Conservation (phyloP, 2,888 invertebrate species). For the Charanyca ferruginea region DNA sequence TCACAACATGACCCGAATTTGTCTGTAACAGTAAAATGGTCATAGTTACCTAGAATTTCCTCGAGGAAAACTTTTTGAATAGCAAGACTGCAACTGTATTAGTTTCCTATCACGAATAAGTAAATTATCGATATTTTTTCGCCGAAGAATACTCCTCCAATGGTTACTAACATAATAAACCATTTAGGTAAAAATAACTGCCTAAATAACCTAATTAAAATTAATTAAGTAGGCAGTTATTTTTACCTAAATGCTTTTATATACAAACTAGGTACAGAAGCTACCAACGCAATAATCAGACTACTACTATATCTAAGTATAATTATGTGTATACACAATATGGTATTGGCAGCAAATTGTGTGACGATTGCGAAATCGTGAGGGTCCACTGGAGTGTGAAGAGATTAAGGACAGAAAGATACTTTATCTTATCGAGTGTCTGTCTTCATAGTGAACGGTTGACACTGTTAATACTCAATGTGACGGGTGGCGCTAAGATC, state of each 20-base stretch:
- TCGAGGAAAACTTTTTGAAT: not conserved
- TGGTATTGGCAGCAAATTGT: constrained; percentile 28
- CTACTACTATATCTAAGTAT: not conserved
- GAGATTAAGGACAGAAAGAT: constrained; percentile 47
- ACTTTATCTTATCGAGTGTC: constrained; percentile 52
- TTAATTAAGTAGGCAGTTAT: too few species aligned
- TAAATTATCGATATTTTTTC: too few species aligned
- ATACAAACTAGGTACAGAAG: not conserved
- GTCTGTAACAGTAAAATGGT: not conserved
- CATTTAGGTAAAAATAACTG: too few species aligned
- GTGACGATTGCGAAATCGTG: constrained; percentile 27
- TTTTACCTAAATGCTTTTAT: too few species aligned
- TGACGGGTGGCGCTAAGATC: constrained; percentile 28
- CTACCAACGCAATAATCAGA: not conserved
- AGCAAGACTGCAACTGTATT: not conserved
- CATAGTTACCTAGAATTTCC: not conserved
- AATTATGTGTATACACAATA: not conserved
- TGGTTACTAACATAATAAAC: too few species aligned
- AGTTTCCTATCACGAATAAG: not conserved
- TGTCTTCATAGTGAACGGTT: constrained; percentile 38
- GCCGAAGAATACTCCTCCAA: too few species aligned
- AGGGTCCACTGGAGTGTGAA: constrained; percentile 38
- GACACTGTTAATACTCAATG: constrained; percentile 48
- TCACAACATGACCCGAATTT: not conserved
- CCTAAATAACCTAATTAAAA: too few species aligned